Conservation (phyloP, 2,888 invertebrate species). For the Tenodera sinensis region DNA sequence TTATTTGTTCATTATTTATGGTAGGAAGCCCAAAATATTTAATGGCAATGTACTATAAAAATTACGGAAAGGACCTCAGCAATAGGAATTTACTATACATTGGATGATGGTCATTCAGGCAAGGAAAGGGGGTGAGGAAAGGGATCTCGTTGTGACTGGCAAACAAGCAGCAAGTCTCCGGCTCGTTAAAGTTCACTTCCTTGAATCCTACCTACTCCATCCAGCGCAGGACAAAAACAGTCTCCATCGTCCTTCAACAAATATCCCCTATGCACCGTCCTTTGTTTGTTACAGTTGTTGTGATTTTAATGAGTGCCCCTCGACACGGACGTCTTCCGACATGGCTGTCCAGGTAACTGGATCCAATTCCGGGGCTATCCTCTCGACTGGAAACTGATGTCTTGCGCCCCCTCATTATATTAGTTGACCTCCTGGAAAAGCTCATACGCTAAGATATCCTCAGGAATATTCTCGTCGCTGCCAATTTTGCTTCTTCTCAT, state of each 20-base stretch:
- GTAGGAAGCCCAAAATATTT: too few relatives aligned
- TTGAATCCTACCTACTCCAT: background rate
- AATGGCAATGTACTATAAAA: background rate
- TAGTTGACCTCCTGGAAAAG: background rate
- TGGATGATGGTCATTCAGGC: background rate
- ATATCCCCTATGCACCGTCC: background rate
- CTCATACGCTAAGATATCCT: background rate
- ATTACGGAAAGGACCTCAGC: background rate
- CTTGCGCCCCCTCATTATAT: background rate
- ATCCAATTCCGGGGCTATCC: background rate
- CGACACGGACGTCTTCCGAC: background rate
- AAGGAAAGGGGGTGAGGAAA: background rate
- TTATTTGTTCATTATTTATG: too few relatives aligned
- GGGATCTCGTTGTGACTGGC: background rate
- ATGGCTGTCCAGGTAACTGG: background rate
- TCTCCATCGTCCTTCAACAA: background rate
- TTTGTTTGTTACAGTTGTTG: conserved; percentile 15
- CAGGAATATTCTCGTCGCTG: background rate
- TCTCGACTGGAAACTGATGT: background rate
- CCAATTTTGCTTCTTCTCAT: too few relatives aligned
- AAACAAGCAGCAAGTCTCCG: conserved; percentile 5
- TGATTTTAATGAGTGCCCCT: background rate
- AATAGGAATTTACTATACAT: background rate
- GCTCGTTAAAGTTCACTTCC: conserved; percentile 9
- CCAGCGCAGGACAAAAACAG: background rate